phyloP scores from a whole-genome alignment of 1,140 invertebrate genomes.

The Druon quercuslanigerum region DNA sequence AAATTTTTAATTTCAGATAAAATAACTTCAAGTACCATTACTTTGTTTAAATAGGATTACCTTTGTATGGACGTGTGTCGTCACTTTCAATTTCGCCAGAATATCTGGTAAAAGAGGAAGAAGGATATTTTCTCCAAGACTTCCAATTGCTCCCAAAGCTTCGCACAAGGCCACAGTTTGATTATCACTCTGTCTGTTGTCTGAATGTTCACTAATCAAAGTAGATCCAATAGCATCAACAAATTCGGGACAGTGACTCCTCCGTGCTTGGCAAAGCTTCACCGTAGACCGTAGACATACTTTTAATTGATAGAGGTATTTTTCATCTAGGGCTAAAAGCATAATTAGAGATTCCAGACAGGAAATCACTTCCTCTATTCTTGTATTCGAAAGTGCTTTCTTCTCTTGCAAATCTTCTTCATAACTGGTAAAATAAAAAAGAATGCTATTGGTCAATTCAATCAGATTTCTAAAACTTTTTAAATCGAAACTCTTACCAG shows the following conservation, averaged over 20 bases:
- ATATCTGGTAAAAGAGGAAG: constrained; percentile 78
- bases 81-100: constrained; percentile 74
- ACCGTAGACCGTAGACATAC: constrained; percentile 83
- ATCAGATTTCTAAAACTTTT: constrained; percentile 34
- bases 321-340: constrained; percentile 76
- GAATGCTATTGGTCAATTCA: constrained; percentile 28
- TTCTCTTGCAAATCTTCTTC: constrained; percentile 80
- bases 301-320: constrained; percentile 78
- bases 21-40: too few relatives aligned
- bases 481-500: constrained; percentile 70
- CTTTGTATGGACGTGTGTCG: constrained; percentile 67
- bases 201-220: constrained; percentile 69
- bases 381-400: constrained; percentile 44
- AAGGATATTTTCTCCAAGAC: constrained; percentile 78
- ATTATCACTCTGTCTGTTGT: constrained; percentile 62
- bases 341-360: constrained; percentile 84
- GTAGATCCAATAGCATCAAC: constrained; percentile 80
- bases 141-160: constrained; percentile 85
- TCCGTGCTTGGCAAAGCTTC: constrained; percentile 79
- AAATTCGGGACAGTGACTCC: constrained; percentile 79
- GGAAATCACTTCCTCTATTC: constrained; percentile 79
- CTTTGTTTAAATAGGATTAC: constrained; percentile 42
- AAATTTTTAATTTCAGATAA: too few relatives aligned
- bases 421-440: constrained; percentile 74
- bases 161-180: constrained; percentile 78